Evolutionary conservation across 2,113 vertebrate species (phyloP), one percentile per base, ranked within the genome.

Genomic region (Pseudopipra pipra): DNA sequence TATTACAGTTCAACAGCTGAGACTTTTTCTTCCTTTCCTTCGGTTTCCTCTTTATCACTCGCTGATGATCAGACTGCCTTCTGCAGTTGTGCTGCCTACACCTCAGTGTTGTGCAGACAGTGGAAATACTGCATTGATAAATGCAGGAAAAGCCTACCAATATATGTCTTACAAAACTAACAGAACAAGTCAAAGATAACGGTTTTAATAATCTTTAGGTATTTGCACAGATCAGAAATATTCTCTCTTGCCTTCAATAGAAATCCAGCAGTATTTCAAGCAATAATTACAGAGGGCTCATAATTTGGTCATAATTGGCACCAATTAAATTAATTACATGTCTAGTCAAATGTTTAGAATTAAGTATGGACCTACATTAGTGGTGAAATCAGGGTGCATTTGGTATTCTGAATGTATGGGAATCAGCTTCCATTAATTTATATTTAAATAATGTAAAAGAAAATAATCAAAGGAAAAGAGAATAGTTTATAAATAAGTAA

Each of bases 401-500:
- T 86, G 43, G 58, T 88, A 62, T 65, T 92, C 46, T 73, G 49
- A 74, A 58, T 51, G 19, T 49, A 73, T 58, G 52, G 39, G 79
- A 91, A 75, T 84, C 1, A 3, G 13, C 41, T 90, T 81, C 8
- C 55, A 72, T 93, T 92, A 51, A 73, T 90, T 87, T 92, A 30
- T 77, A 88, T 77, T 95, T 82, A 95, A 93, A 93, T 79, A 52
- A 71, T 63, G n/a, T 27, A 44, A 41, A 70, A 73, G 75, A 63
- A 66, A 52, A 27, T 30, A 78, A 51, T 8, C 13, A 75, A 78
- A 27, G 12, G 21, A 35, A 65, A 90, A 63, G 11, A 44, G 6
- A 81, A 39, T 8, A 68, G 25, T 58, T 90, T 80, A 54, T 87
- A 86, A 91, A 58, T 52, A 85, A 83, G 16, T 46, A 58, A 65